Base-by-base conservation (phyloP, 2,113 vertebrate genomes). In the Oreocharis arfaki region DNA sequence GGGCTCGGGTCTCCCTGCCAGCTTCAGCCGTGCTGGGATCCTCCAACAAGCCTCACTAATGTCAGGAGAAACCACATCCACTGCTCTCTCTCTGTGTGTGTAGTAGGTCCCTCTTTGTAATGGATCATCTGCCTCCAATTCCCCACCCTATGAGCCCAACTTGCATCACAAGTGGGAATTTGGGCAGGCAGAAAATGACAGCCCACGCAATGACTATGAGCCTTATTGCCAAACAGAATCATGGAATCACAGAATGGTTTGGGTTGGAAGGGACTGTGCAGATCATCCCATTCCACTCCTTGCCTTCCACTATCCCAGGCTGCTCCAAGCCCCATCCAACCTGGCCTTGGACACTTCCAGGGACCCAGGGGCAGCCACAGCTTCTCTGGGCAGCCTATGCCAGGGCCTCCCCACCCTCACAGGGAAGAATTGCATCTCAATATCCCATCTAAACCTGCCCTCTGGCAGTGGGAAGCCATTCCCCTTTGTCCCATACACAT, bases 141-240 rank as follows among this genome's bases (percentile, higher is more conserved):
- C 69, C 68, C 61, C 30, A 30, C 2, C 7, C 30, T 19, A 16
- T 3, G 26, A 39, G 65, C 33, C 52, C 35, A 55, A 35, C 24
- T 74, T 44, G 17, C 35, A 30, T 3, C 42, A 1, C 16, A 55
- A 84, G 27, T 5, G 35, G 41, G 76, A 68, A 32, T 52, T 52
- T 0, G 3, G n/a, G 44, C 10, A 33, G 61, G 49, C 16, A 52
- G 47, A 70, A 79, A 60, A 84, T 3, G 9, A 46, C 32, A 41
- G 69, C 3, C 35, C 42, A 35, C 21, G 5, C 0, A 20, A 50
- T 2, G 13, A 39, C 27, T 3, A 0, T 2, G 4, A 33, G 77
- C 19, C 32, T 57, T 27, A 28, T 16, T 57, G 50, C 67, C 50
- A 67, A 35, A 46, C 9, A 27, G 21, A 53, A 14, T 53, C 39